Percentiles rank a stretch among this genome's conserved stretches.
These are phyloP conservation scores for Gopherus evgoodei DNA, from an alignment of 2,113 vertebrate genomes.

Conservation along the genomic window DNA sequence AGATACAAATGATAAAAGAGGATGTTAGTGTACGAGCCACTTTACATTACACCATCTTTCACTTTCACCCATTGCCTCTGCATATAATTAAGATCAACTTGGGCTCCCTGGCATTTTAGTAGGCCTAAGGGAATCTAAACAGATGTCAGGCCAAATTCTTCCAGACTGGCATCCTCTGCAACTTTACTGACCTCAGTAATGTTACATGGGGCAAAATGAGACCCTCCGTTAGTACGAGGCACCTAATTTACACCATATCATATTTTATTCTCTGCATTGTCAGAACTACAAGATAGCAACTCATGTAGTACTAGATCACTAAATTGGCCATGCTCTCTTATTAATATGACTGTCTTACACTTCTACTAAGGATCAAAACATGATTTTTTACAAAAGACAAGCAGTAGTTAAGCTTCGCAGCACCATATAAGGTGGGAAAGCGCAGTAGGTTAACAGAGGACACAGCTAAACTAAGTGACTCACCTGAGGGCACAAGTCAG, in stretches of 20 bases:
- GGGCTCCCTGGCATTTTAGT: background rate
- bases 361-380: constrained; percentile 22
- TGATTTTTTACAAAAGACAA: constrained; percentile 35
- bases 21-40: background rate
- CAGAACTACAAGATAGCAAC: background rate
- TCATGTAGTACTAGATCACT: background rate
- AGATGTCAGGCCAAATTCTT: background rate
- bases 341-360: constrained; percentile 12
- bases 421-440: background rate
- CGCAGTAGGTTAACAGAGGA: constrained; percentile 58
- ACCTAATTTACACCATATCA: constrained; percentile 14
- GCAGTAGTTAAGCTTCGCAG: constrained; percentile 35
- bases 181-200: background rate
- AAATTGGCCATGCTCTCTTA: constrained; percentile 32
- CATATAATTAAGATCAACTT: background rate
- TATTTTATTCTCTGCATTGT: background rate
- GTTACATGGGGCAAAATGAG: constrained; percentile 4
- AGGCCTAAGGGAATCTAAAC: background rate
- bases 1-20: background rate
- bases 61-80: background rate
- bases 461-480: constrained; percentile 51
- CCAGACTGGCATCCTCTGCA: background rate
- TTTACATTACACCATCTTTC: background rate
- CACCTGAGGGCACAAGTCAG: constrained; percentile 56
- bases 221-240: background rate